Evolutionary conservation across 1,140 invertebrate genomes (phyloP).

Genomic region (Magallana gigas): DNA sequence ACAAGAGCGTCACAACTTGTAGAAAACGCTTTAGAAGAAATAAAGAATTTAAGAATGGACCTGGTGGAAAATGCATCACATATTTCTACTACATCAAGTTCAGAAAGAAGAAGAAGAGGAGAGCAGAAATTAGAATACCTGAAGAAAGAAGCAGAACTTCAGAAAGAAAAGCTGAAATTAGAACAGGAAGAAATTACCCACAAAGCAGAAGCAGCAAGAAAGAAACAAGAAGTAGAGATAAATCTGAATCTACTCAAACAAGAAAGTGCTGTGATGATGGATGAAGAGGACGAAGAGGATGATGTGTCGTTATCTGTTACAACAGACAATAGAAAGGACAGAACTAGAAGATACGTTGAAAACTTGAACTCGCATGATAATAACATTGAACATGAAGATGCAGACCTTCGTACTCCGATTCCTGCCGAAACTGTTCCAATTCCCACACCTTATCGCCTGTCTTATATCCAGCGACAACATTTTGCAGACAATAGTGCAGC

Average conservation of each 20-base stretch:
- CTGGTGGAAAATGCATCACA: neutral
- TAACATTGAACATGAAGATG: neutral
- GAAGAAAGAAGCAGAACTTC: neutral
- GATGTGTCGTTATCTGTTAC: too few relatives aligned
- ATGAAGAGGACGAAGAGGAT: too few relatives aligned
- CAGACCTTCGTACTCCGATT: neutral
- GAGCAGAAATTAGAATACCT: constrained; percentile 10
- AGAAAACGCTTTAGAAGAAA: neutral
- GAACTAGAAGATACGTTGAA: neutral
- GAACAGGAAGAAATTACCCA: neutral
- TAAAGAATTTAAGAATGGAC: neutral
- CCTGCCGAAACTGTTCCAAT: neutral
- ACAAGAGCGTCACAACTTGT: neutral
- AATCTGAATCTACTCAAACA: too few relatives aligned
- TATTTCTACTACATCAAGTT: neutral
- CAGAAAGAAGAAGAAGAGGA: neutral
- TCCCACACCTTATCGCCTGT: neutral
- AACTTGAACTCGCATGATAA: neutral
- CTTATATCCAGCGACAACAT: neutral
- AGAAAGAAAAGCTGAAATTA: constrained; percentile 10
- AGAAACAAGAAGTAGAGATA: constrained; percentile 5
- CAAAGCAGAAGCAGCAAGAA: neutral
- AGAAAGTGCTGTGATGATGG: too few relatives aligned
- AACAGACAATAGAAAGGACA: too few relatives aligned
- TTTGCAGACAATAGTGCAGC: neutral